phyloP scores from a whole-genome alignment of 2,797 vertebrate species.

The Argya squamiceps region DNA sequence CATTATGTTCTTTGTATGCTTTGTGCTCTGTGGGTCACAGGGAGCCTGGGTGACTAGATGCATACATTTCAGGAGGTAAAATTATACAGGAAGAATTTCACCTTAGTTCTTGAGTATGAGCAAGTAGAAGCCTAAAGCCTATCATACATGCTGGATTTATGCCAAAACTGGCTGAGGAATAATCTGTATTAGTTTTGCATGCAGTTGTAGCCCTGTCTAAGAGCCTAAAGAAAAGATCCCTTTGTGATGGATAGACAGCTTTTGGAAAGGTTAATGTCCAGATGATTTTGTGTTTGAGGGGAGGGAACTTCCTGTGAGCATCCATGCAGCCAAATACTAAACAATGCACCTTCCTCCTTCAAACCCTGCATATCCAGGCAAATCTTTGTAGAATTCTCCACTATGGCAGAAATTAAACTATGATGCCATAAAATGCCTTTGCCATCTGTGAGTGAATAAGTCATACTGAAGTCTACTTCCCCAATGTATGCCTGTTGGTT shows the following conservation, averaged over 20 bases:
- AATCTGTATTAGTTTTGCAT: background rate
- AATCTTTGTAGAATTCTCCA: background rate
- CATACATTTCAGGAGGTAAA: background rate
- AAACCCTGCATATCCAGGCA: background rate
- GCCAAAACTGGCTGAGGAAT: background rate
- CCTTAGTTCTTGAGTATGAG: background rate
- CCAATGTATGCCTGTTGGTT: constrained; percentile 41
- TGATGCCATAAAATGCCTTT: constrained; percentile 19
- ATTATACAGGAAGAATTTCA: background rate
- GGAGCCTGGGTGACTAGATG: background rate
- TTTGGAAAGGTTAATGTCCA: background rate
- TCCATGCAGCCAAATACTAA: background rate
- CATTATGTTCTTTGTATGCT: background rate
- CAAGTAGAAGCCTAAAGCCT: background rate
- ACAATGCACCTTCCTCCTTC: background rate
- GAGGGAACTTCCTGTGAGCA: background rate
- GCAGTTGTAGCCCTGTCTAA: background rate
- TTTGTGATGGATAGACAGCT: background rate
- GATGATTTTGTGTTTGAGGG: background rate
- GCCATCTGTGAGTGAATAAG: constrained; percentile 30
- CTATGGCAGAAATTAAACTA: background rate
- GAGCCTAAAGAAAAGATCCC: background rate
- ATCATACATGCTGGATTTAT: background rate
- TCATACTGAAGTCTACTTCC: constrained; percentile 43
- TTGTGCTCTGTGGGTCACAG: background rate